Evolutionary conservation across 2,888 invertebrate genomes (phyloP), one percentile per base, ranked within the genome.

Genomic region (Rotaria socialis): DNA sequence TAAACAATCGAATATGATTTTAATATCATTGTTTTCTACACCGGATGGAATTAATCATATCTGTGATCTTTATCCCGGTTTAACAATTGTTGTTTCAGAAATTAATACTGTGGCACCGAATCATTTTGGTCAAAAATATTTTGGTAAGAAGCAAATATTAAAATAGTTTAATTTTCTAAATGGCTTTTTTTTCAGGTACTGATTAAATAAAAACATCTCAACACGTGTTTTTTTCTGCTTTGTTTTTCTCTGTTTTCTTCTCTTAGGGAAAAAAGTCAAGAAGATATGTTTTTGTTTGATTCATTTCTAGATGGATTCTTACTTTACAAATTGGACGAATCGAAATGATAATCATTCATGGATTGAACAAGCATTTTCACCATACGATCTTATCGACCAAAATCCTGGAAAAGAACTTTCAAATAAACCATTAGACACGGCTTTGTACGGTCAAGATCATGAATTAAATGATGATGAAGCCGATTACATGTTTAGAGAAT

Each of bases 51-150:
- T 87, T 14, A 80, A 87, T 47, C n/a, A 43, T 35, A 87, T 87
- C 4, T 84, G 60, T 43, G 24, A 56, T 41, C 60, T 47, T 14
- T 85, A 84, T 87, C 87, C 87, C 41, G 84, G 52, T n/a, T 11
- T 85, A 27, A 56, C 58, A 24, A 84, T 87, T 67, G 50, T 87
- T 10, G 41, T 67, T 27, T 84, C 85, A 41, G 87, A 87, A 84
- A 85, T 87, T 10, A 84, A 87, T 74, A 41, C 85, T 19, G 50
- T 58, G 24, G 85, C 85, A 43, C 85, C 87, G 11, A 85, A 80
- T 60, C 85, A 86, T 60, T 87, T 87, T 84, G 87, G 85, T 47
- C 87, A 85, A 87, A 60, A 85, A 84, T 87, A 87, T 84, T 87
- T 87, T 56, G 87, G 87, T 43, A 85, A 85, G 35, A 35, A 35